These are phyloP conservation scores for Paedocypris sp. DNA, from an alignment of 2,113 vertebrate species.

Conservation along the genomic window DNA sequence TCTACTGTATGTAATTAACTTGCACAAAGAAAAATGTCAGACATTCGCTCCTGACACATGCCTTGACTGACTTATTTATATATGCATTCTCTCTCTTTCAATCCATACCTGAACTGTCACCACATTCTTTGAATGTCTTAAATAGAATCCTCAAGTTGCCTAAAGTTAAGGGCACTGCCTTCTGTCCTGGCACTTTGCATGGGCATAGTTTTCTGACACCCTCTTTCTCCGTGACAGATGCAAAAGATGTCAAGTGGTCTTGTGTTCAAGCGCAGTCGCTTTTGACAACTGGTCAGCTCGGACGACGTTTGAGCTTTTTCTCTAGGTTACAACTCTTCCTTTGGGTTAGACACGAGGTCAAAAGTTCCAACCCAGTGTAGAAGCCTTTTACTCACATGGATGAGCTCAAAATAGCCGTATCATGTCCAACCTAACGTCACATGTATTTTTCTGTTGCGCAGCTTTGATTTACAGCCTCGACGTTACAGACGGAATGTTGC, in stretches of 20 bases:
- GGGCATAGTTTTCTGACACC: slow-evolving; percentile 7
- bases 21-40: background rate
- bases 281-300: too few relatives aligned
- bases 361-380: background rate
- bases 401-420: background rate
- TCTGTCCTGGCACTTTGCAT: background rate
- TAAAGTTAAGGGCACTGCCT: background rate
- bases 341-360: background rate
- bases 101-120: background rate
- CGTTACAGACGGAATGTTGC: slow-evolving; percentile 17
- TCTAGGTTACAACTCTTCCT: background rate
- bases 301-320: background rate
- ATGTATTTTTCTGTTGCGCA: background rate
- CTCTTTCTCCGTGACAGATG: background rate
- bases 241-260: too few relatives aligned
- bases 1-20: background rate
- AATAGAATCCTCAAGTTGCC: background rate
- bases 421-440: background rate
- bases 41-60: background rate
- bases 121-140: background rate
- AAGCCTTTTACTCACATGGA: slow-evolving; percentile 1
- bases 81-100: slow-evolving; percentile 7
- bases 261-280: too few relatives aligned
- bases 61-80: background rate
- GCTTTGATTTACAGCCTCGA: slow-evolving; percentile 15